Evolutionary conservation across 2,797 vertebrate species (phyloP).

Genomic region (Ficedula albicollis): DNA sequence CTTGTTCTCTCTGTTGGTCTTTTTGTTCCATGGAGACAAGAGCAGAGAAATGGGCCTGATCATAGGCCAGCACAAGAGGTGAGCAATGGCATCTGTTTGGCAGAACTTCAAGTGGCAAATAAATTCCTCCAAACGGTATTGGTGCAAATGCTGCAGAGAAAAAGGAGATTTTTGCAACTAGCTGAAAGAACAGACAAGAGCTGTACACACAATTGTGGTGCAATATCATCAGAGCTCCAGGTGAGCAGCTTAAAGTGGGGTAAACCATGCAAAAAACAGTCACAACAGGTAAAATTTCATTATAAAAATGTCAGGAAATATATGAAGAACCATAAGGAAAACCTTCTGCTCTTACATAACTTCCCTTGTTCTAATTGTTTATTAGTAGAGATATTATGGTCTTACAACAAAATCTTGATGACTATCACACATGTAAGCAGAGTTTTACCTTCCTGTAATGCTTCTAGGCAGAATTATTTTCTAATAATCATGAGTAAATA

Average conservation of each 20-base stretch:
- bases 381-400: not conserved
- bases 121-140: constrained; percentile 96
- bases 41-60: constrained; percentile 98
- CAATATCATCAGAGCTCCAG: not conserved
- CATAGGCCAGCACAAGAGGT: constrained; percentile 95
- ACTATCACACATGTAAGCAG: not conserved
- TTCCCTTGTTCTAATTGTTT: not conserved
- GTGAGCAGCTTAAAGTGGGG: not conserved
- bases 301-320: not conserved
- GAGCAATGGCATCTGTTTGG: constrained; percentile 97
- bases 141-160: constrained; percentile 89
- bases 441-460: not conserved
- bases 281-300: not conserved
- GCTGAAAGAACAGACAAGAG: not conserved
- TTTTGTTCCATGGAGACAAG: constrained; percentile 99
- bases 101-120: constrained; percentile 95
- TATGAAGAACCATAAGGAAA: not conserved
- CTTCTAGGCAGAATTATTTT: not conserved
- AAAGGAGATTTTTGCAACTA: not conserved
- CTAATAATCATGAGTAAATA: not conserved
- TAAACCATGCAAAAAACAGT: not conserved
- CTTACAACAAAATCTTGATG: not conserved
- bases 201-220: not conserved
- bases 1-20: constrained; percentile 97
- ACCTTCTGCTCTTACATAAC: not conserved